phyloP scores from a whole-genome alignment of 2,797 vertebrate genomes.

The Epinephelus coioides region DNA sequence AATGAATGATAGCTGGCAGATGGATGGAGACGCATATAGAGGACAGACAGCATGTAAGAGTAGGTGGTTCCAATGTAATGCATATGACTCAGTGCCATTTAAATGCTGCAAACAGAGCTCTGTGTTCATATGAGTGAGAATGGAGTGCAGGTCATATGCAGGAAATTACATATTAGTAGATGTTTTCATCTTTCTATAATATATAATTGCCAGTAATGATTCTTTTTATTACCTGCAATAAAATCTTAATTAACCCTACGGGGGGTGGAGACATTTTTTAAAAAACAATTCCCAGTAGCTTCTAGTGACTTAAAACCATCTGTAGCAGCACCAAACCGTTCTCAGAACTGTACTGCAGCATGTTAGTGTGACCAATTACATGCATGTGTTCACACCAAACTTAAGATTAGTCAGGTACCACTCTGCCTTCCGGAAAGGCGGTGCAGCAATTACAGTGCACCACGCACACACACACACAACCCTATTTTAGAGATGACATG shows the following conservation, averaged over 20 bases:
- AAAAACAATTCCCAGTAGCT: neutral
- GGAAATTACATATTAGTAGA: neutral
- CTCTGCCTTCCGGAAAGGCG: conserved; percentile 42
- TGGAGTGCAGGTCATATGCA: neutral
- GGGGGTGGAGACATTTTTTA: neutral
- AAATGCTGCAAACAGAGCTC: conserved; percentile 21
- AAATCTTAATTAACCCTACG: conserved; percentile 27
- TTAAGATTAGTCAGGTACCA: conserved; percentile 41
- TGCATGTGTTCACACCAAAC: conserved; percentile 38
- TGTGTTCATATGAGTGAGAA: neutral
- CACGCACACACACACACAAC: conserved; percentile 1
- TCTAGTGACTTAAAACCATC: neutral
- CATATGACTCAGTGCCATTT: conserved; percentile 29
- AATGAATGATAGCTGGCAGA: conserved; percentile 27
- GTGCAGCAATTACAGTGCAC: conserved; percentile 33
- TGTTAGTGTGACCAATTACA: conserved; percentile 50
- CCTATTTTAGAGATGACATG: conserved; percentile 44
- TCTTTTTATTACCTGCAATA: conserved; percentile 28
- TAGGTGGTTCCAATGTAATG: neutral
- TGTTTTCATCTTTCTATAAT: conserved; percentile 21
- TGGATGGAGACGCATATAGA: conserved; percentile 16
- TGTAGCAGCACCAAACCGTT: neutral
- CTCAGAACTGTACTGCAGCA: conserved; percentile 11
- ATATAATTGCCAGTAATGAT: conserved; percentile 13
- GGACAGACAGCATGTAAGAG: neutral